Evolutionary conservation across 2,113 vertebrate species (phyloP).

Genomic region (Passer montanus): DNA sequence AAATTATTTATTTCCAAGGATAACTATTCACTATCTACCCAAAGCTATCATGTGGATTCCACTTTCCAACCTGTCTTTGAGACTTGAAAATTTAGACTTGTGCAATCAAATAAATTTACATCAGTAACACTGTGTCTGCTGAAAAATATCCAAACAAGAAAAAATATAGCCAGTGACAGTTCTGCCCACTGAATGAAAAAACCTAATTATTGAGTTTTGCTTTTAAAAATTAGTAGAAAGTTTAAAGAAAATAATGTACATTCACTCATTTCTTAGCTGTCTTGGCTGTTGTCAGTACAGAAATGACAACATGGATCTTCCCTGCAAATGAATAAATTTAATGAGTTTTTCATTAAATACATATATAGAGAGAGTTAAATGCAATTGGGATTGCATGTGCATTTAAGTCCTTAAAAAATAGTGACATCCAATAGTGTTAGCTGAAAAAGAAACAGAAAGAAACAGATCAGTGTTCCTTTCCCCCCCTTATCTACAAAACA

Average conservation of each 20-base stretch:
- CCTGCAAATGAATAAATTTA: neutral
- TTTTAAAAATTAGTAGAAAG: neutral
- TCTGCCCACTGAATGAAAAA: neutral
- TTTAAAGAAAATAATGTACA: neutral
- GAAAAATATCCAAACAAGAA: neutral
- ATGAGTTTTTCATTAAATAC: neutral
- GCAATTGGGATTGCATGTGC: neutral
- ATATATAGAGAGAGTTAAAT: neutral
- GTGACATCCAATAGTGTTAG: neutral
- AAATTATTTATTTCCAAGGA: neutral
- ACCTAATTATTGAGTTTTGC: neutral
- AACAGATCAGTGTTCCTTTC: neutral
- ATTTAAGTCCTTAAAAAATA: neutral
- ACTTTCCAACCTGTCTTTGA: rapidly evolving
- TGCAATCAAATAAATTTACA: neutral
- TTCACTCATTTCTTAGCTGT: neutral
- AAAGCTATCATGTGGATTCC: neutral
- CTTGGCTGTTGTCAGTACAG: neutral
- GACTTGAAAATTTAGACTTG: neutral
- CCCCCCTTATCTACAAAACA: neutral
- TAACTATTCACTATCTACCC: neutral
- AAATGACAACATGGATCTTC: neutral
- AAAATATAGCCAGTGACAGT: neutral
- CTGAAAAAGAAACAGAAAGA: neutral
- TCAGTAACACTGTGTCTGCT: neutral